Evolutionary conservation across 2,113 vertebrate genomes (phyloP).

Genomic region (Ptychochromis oligacanthus): DNA sequence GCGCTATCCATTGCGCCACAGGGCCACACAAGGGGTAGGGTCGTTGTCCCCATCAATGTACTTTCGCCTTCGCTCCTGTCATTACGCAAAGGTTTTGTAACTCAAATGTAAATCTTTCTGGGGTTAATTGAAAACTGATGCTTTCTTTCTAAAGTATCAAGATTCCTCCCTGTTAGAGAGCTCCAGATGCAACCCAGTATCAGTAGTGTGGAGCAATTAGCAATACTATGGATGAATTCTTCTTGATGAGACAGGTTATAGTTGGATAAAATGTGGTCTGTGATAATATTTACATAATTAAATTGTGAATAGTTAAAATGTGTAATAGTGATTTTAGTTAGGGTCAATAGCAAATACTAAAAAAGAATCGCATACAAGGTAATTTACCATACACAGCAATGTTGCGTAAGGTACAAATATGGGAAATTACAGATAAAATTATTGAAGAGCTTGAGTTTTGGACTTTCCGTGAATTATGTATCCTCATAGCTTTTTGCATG

Average conservation of each 20-base stretch:
- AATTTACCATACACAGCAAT: background rate
- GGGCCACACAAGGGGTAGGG: too few relatives aligned
- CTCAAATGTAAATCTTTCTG: background rate
- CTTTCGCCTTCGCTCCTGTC: too few relatives aligned
- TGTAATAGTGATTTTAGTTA: background rate
- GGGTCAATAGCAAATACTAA: background rate
- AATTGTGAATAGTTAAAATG: background rate
- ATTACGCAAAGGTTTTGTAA: too few relatives aligned
- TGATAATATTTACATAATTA: background rate
- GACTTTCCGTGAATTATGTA: too few relatives aligned
- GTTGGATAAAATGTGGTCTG: accelerated
- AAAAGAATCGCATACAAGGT: background rate
- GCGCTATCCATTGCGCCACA: too few relatives aligned
- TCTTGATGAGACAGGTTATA: accelerated
- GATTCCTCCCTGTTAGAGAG: background rate
- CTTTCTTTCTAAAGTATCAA: background rate
- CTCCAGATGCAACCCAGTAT: too few relatives aligned
- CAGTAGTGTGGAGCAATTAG: too few relatives aligned
- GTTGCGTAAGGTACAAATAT: background rate
- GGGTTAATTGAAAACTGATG: background rate
- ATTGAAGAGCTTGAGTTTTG: too few relatives aligned
- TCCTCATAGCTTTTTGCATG: too few relatives aligned
- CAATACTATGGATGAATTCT: background rate
- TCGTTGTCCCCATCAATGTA: background rate
- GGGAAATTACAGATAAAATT: accelerated